Conservation (phyloP, 1,140 invertebrate species). For the Drosophila ananassae region DNA sequence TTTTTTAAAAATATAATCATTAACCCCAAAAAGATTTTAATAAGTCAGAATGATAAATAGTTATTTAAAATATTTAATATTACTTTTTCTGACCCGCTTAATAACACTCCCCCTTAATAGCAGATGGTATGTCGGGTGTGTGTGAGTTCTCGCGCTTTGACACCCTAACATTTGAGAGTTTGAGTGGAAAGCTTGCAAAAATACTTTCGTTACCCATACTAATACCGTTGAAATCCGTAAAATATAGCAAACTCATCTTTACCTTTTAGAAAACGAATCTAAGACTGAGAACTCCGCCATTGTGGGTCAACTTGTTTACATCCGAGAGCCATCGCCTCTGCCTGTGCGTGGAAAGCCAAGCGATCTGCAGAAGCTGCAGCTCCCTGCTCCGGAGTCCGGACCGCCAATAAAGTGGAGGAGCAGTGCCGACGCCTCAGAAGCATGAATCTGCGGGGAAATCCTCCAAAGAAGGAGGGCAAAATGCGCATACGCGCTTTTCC, state of each 20-base stretch:
- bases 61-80: too few relatives aligned
- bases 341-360: neutral
- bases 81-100: neutral
- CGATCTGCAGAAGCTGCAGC: conserved; percentile 32
- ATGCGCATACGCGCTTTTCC: conserved; percentile 99
- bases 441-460: conserved; percentile 80
- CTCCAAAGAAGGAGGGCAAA: conserved; percentile 95
- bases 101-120: neutral
- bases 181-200: conserved; percentile 44
- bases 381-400: conserved; percentile 44
- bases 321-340: neutral
- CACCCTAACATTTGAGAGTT: conserved; percentile 36
- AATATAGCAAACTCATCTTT: neutral
- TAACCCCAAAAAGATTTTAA: too few relatives aligned
- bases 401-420: conserved; percentile 75
- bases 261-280: neutral
- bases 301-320: conserved; percentile 5
- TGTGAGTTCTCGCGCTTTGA: conserved; percentile 37
- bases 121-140: neutral
- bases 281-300: neutral
- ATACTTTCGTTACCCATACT: conserved; percentile 5
- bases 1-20: too few relatives aligned
- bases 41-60: too few relatives aligned
- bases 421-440: conserved; percentile 73
- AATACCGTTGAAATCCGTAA: neutral